These are phyloP conservation scores for Conus canariensis DNA, from an alignment of 2,888 invertebrate genomes.

Conservation along the genomic window DNA sequence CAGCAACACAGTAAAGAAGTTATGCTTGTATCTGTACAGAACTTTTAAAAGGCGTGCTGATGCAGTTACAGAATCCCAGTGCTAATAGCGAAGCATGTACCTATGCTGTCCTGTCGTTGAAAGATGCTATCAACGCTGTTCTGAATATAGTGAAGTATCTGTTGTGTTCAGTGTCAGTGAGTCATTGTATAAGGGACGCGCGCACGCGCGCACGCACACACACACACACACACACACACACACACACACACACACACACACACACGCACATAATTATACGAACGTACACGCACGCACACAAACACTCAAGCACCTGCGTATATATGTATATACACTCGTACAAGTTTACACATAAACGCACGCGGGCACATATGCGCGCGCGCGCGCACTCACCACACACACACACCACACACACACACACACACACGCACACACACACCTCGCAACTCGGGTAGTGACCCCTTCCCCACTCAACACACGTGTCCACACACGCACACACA, in stretches of 20 bases:
- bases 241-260: background rate
- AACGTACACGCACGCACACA: too few relatives aligned
- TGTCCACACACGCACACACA: background rate
- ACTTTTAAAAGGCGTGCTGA: too few relatives aligned
- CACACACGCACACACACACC: background rate
- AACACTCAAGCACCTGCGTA: background rate
- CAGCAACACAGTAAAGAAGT: too few relatives aligned
- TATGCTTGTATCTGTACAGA: too few relatives aligned
- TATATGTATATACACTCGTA: background rate
- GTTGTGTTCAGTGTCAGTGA: too few relatives aligned
- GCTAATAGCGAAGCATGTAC: too few relatives aligned
- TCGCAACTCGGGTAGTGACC: background rate
- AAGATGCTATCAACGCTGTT: too few relatives aligned
- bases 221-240: too few relatives aligned
- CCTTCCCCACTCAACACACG: background rate
- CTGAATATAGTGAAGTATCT: too few relatives aligned
- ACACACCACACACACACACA: background rate
- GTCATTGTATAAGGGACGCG: background rate
- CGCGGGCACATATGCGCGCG: background rate
- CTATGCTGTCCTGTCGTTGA: too few relatives aligned
- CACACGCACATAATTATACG: too few relatives aligned
- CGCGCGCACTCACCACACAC: background rate
- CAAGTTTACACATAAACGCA: background rate
- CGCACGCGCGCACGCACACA: background rate
- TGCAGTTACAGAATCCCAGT: too few relatives aligned